Conservation (phyloP, 2,113 vertebrate genomes). For the Aix galericulata region DNA sequence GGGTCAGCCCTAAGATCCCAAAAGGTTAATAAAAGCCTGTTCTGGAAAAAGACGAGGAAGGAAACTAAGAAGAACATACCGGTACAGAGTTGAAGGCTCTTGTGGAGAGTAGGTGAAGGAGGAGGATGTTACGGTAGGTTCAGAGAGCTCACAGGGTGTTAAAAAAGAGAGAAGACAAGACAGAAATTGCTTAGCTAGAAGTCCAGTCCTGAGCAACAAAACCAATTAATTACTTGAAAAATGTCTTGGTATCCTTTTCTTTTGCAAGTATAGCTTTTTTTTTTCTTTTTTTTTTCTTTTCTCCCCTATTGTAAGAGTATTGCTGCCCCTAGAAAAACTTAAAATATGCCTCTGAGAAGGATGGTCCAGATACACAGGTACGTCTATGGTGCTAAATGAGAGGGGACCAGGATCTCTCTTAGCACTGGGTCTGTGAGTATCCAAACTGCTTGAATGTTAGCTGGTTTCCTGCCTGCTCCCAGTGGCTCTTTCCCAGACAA, state of each 20-base stretch:
- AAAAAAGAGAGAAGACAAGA: not conserved
- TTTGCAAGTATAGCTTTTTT: not conserved
- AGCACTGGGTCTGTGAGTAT: fast-evolving
- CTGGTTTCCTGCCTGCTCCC: not conserved
- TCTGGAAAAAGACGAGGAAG: not conserved
- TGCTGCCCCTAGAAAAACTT: not conserved
- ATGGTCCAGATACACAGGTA: not conserved
- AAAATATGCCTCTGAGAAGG: not conserved
- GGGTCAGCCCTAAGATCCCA: constrained; percentile 2
- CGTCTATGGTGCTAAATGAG: not conserved
- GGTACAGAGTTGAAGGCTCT: not conserved
- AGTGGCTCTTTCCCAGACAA: not conserved
- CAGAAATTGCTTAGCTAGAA: not conserved
- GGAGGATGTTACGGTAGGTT: not conserved
- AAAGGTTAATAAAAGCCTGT: constrained; percentile 37
- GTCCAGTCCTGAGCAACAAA: not conserved
- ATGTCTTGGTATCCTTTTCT: not conserved
- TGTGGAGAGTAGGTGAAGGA: not conserved
- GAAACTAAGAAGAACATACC: not conserved
- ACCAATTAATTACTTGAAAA: not conserved
- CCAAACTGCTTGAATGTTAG: not conserved
- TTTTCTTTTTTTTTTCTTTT: too few relatives aligned
- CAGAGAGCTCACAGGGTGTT: not conserved
- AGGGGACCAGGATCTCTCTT: not conserved
- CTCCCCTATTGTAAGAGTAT: not conserved